Evolutionary conservation across 2,797 vertebrate species (phyloP), one percentile per base, ranked within the genome.

Genomic region (Tenualosa thibaudeaui): DNA sequence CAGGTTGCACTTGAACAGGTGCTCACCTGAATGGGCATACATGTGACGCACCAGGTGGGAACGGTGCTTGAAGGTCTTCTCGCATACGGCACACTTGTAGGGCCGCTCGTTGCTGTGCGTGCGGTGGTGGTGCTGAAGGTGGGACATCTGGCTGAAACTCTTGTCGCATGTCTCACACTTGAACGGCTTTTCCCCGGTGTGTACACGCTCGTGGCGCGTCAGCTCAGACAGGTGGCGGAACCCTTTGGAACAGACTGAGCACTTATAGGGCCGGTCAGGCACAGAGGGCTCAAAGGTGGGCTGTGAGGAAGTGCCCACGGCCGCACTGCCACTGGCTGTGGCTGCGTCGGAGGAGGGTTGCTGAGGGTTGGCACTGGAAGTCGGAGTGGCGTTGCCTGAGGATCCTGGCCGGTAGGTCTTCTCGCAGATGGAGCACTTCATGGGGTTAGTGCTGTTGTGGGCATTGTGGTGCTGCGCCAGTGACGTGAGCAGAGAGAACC

Each of bases 1-100:
- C 87, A 98, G 89, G 49, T 98, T 98, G 91, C 98, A 99, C 91
- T 98, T 98, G 93, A 99, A 99, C 82, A 99, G 93, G 93, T 98
- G 98, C 93, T 98, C 97, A 0, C 98, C 97, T 0, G 98, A 98
- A 90, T 99, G 98, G 0, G 98, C 98, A 0, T 98, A 98, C 98
- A 99, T 99, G 94, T 99, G 98, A 86, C 98, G 98, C 89, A 99
- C 97, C 3, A 99, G 95, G 91, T 99, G 98, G 0, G 98, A 99
- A 91, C 98, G 98, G 93, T 99, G 98, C 93, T 99, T 99, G 90
- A 99, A 99, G 91, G 97, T 98, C 94, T 99, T 99, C 88, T 99
- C 98, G 0, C 98, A 99, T 24, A 99, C 98, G 0, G 98, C 96
- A 56, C 98, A 99, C 91, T 98, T 98, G 90, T 98, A 99, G 0